A percentile compares a stretch with the other conserved stretches of the same genome.
Conservation (phyloP, 2,797 vertebrate species). For the Mormyrus hasselquistii region DNA sequence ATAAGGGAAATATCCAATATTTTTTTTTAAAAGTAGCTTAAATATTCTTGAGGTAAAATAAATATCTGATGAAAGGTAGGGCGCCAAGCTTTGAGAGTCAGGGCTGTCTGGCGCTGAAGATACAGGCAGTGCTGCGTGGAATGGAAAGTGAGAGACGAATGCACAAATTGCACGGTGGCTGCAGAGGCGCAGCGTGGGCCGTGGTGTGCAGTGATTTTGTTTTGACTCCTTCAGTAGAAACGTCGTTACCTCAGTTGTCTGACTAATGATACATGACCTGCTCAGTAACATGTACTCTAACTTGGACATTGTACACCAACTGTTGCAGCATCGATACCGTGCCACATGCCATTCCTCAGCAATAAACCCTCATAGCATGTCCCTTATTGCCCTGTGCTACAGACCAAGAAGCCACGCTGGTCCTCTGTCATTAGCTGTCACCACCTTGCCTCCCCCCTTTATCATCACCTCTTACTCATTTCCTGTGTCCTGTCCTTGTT, state of each 20-base stretch:
- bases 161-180: background rate
- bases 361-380: background rate
- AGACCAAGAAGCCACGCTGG: background rate
- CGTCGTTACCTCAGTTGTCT: background rate
- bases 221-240: background rate
- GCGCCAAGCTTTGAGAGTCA: background rate
- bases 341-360: background rate
- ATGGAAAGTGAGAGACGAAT: background rate
- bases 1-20: background rate
- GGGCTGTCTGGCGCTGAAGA: background rate
- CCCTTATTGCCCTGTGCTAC: background rate
- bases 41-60: background rate
- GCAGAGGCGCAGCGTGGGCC: background rate
- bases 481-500: slow-evolving; percentile 53
- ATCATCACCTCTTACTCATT: slow-evolving; percentile 32
- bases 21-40: background rate
- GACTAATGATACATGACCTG: background rate
- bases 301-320: background rate
- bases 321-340: background rate
- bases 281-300: background rate
- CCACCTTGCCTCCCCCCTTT: background rate
- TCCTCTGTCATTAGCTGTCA: background rate
- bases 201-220: background rate
- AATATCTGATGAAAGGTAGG: background rate
- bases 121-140: background rate